Evolutionary conservation across 2,888 invertebrate genomes (phyloP).

Genomic region (Scaptodrosophila latifasciaeformis): DNA sequence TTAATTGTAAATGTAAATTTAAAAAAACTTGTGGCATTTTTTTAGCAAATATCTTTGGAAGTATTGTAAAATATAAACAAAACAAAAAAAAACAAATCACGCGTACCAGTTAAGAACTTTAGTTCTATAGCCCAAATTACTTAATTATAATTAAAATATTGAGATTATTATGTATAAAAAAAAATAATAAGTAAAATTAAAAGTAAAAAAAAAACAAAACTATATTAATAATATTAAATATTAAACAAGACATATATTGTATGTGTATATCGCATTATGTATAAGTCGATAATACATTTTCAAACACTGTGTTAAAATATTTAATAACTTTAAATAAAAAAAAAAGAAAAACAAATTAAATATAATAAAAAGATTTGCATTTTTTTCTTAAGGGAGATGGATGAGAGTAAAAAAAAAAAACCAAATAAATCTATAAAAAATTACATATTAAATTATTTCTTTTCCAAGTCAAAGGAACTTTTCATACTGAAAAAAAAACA

Average conservation of each 20-base stretch:
- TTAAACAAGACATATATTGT: constrained; percentile 13
- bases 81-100: constrained; percentile 34
- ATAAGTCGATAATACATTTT: constrained; percentile 58
- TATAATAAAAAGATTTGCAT: constrained; percentile 4
- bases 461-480: not conserved
- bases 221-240: not conserved
- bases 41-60: constrained; percentile 11
- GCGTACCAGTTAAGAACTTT: constrained; percentile 37
- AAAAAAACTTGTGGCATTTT: constrained; percentile 26
- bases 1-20: constrained; percentile 33
- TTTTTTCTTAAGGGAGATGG: not conserved
- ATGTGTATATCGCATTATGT: constrained; percentile 41
- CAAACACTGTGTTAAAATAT: constrained; percentile 69
- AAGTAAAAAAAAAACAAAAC: not conserved
- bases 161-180: constrained; percentile 57
- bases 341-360: constrained; percentile 27
- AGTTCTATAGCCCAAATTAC: constrained; percentile 48
- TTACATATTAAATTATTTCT: not conserved
- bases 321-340: constrained; percentile 52
- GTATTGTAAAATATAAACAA: constrained; percentile 35
- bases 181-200: constrained; percentile 18
- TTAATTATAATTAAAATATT: constrained; percentile 22
- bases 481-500: too few relatives aligned
- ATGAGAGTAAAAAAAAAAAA: not conserved
- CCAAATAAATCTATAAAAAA: not conserved